Conservation (phyloP, 2,888 invertebrate species). For the Lissonota sp. region DNA sequence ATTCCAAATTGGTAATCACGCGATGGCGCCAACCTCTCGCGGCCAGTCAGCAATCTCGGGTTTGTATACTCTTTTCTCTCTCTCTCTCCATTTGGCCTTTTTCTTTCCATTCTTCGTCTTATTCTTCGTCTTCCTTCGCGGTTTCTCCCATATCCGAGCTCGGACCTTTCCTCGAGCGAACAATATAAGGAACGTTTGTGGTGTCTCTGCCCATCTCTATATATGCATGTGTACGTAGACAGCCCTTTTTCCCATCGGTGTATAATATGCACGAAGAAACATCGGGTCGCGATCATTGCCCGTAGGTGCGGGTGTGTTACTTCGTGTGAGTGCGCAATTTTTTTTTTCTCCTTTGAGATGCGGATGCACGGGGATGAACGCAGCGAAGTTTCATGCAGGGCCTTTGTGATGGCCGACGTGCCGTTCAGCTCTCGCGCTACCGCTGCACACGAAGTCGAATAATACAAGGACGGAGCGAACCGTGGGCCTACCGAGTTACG, state of each 20-base stretch:
- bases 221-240: background rate
- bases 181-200: constrained; percentile 35
- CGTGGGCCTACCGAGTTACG: constrained; percentile 82
- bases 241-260: constrained; percentile 64
- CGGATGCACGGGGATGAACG: constrained; percentile 72
- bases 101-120: constrained; percentile 48
- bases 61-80: constrained; percentile 71
- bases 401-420: constrained; percentile 82
- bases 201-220: constrained; percentile 1
- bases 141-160: constrained; percentile 11
- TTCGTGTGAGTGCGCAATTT: constrained; percentile 74
- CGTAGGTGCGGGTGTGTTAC: constrained; percentile 29
- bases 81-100: constrained; percentile 59
- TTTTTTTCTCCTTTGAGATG: constrained; percentile 70
- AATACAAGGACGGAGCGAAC: constrained; percentile 67
- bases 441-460: constrained; percentile 41
- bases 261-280: background rate
- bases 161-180: constrained; percentile 12
- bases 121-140: constrained; percentile 44
- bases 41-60: constrained; percentile 82
- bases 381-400: constrained; percentile 73
- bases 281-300: constrained; percentile 48
- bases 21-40: constrained; percentile 83
- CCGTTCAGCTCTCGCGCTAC: constrained; percentile 65
- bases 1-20: constrained; percentile 84